Percentiles rank a stretch among this genome's conserved stretches.
These are phyloP conservation scores for Huso huso DNA, from an alignment of 2,797 vertebrate genomes.

Conservation along the genomic window DNA sequence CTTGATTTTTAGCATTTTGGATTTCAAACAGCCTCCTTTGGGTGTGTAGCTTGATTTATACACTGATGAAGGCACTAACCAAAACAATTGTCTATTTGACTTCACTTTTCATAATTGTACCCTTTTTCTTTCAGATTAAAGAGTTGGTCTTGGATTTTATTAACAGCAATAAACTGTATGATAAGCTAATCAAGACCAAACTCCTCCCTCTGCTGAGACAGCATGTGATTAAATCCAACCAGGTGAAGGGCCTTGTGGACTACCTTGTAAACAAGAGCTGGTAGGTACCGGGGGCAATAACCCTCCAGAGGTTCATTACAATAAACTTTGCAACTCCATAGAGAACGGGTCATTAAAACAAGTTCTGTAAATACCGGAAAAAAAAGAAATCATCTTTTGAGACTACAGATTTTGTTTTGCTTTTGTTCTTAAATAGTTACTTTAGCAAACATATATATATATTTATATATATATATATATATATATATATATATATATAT, in stretches of 20 bases:
- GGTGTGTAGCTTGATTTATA: too few relatives aligned
- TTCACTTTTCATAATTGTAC: too few relatives aligned
- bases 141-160: conserved; percentile 66
- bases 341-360: too few relatives aligned
- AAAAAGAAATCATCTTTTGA: too few relatives aligned
- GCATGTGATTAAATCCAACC: conserved; percentile 50
- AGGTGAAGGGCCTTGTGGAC: conserved; percentile 60
- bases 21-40: not conserved
- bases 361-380: too few relatives aligned
- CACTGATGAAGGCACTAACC: not conserved
- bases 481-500: too few relatives aligned
- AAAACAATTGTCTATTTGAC: not conserved
- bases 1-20: not conserved
- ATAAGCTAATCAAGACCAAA: conserved; percentile 65
- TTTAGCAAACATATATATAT: too few relatives aligned
- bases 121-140: conserved; percentile 54
- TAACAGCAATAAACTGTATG: conserved; percentile 57
- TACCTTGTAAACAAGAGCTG: conserved; percentile 65
- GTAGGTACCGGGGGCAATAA: conserved; percentile 42
- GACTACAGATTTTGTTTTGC: too few relatives aligned
- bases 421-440: too few relatives aligned
- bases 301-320: too few relatives aligned
- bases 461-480: too few relatives aligned
- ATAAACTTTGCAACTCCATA: too few relatives aligned
- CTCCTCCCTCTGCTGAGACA: conserved; percentile 66